phyloP scores from a whole-genome alignment of 2,888 invertebrate species.

The Argyra leucocephala region DNA sequence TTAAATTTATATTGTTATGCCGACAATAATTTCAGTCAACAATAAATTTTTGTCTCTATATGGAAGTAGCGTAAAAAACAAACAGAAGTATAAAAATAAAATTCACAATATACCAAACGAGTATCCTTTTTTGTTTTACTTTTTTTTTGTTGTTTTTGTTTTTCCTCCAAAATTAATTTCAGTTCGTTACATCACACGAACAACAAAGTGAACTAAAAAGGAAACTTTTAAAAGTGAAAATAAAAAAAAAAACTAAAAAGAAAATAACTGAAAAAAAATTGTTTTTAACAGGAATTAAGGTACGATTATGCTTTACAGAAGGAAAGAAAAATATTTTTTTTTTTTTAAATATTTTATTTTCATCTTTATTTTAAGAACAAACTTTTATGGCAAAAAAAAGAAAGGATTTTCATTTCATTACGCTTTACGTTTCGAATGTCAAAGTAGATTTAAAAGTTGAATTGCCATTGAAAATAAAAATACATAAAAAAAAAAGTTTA shows the following conservation, averaged over 20 bases:
- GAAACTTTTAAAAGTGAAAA: background rate
- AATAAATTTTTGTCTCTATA: background rate
- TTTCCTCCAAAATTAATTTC: no score
- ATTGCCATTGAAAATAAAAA: background rate
- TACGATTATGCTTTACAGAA: no score
- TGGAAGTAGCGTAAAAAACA: no score
- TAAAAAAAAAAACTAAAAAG: background rate
- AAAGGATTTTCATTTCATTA: background rate
- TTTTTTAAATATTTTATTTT: background rate
- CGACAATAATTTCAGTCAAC: background rate
- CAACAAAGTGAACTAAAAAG: background rate
- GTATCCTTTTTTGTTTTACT: no score
- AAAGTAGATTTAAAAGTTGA: background rate
- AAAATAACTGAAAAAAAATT: background rate
- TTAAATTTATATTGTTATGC: background rate
- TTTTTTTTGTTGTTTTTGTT: no score
- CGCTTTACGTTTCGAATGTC: background rate
- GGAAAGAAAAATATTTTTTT: no score
- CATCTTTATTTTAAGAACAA: background rate
- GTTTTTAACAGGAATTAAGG: constrained; percentile 4
- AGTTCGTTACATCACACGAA: background rate
- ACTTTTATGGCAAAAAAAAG: background rate
- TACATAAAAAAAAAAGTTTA: background rate
- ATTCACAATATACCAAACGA: no score
- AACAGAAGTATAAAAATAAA: no score